phyloP scores from a whole-genome alignment of 2,113 vertebrate genomes.

The Zapornia atra region DNA sequence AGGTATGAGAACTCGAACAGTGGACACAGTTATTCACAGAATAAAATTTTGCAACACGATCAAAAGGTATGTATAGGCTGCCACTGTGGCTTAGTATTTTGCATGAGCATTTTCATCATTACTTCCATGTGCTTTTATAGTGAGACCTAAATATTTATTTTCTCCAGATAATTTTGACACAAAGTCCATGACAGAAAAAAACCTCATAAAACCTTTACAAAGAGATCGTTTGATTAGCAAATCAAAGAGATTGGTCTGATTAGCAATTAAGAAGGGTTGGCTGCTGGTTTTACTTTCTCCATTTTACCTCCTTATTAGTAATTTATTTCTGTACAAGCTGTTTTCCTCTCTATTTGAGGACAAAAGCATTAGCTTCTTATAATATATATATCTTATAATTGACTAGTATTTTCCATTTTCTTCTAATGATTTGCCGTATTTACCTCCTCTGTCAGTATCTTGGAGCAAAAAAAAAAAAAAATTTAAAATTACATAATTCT shows the following conservation, averaged over 20 bases:
- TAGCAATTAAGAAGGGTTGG: not conserved
- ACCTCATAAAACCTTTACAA: not conserved
- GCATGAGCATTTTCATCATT: not conserved
- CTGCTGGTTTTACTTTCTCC: not conserved
- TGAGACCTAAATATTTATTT: not conserved
- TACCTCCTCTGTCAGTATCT: not conserved
- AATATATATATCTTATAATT: not conserved
- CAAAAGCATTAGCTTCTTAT: not conserved
- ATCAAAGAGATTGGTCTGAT: not conserved
- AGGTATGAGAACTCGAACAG: not conserved
- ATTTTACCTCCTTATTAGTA: not conserved
- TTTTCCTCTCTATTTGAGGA: not conserved
- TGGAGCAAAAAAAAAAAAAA: not conserved
- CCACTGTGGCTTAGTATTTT: not conserved
- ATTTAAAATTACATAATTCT: not conserved
- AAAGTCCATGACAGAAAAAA: not conserved
- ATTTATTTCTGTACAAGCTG: not conserved
- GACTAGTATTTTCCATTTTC: not conserved
- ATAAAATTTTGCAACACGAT: not conserved
- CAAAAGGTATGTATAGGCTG: conserved; percentile 67
- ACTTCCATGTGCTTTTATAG: not conserved
- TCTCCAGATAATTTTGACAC: not conserved
- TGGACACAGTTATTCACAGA: fast-evolving
- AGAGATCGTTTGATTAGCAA: not conserved
- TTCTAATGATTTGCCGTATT: not conserved